Conservation (phyloP, 2,888 invertebrate genomes). For the Malacosoma neustria region DNA sequence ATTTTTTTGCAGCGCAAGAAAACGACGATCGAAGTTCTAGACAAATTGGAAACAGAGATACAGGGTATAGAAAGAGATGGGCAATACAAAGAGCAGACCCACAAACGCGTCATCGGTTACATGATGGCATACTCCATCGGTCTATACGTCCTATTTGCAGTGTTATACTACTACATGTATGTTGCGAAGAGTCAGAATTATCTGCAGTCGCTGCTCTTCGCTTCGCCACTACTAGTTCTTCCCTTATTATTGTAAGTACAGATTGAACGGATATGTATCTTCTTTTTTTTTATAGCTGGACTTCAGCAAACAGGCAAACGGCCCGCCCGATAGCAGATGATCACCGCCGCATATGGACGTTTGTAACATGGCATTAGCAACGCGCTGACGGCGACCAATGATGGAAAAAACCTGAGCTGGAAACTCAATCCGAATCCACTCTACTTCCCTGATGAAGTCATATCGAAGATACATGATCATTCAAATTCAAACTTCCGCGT, state of each 20-base stretch:
- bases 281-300: too few species aligned
- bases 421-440: too few species aligned
- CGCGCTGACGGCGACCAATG: too few species aligned
- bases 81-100: constrained; percentile 84
- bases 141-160: constrained; percentile 80
- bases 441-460: too few species aligned
- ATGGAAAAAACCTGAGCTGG: too few species aligned
- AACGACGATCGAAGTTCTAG: constrained; percentile 71
- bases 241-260: constrained; percentile 88
- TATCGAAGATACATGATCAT: too few species aligned
- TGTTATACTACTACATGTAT: constrained; percentile 86
- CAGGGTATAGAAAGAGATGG: constrained; percentile 87
- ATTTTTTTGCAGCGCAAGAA: constrained; percentile 52
- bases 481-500: too few species aligned
- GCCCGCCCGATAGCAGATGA: too few species aligned
- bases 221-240: constrained; percentile 85
- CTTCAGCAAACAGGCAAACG: too few species aligned
- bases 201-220: constrained; percentile 82
- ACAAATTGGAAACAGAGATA: constrained; percentile 86
- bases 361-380: too few species aligned
- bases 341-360: too few species aligned
- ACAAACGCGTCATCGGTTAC: constrained; percentile 87
- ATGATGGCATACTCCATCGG: constrained; percentile 82
- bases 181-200: constrained; percentile 83
- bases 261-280: too few species aligned